Evolutionary conservation across 2,797 vertebrate species (phyloP).

Genomic region (Halcyon smyrnensis): DNA sequence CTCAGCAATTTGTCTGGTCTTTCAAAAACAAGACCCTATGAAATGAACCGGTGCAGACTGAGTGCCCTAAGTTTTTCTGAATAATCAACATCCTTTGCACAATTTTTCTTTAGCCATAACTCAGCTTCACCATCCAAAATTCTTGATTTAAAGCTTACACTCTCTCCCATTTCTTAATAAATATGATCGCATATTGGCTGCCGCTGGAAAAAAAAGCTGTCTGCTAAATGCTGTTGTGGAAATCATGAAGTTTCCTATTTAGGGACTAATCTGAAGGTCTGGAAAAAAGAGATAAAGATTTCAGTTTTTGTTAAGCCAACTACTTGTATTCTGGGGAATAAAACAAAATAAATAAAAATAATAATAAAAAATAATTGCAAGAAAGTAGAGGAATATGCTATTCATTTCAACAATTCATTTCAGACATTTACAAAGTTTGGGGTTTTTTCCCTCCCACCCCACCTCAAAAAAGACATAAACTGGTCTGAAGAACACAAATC

Average conservation of each 20-base stretch:
- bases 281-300: neutral
- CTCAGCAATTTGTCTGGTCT: neutral
- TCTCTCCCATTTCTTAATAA: neutral
- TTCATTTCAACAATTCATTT: neutral
- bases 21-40: neutral
- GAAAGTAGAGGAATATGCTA: neutral
- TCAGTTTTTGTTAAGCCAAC: neutral
- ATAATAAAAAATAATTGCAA: neutral
- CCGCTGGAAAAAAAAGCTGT: neutral
- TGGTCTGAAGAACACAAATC: neutral
- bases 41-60: neutral
- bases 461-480: neutral
- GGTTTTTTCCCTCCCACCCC: rapidly evolving
- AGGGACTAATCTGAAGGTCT: neutral
- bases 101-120: neutral
- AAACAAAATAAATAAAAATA: neutral
- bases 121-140: neutral
- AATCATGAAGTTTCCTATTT: neutral
- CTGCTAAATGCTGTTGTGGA: neutral
- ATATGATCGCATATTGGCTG: neutral
- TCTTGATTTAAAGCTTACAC: neutral
- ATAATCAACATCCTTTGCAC: rapidly evolving
- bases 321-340: neutral
- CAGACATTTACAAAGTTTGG: neutral
- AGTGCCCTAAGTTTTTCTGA: neutral